A percentile compares a stretch with the other conserved stretches of the same genome.
Conservation (phyloP, 2,797 vertebrate species). For the Pristis pectinata region DNA sequence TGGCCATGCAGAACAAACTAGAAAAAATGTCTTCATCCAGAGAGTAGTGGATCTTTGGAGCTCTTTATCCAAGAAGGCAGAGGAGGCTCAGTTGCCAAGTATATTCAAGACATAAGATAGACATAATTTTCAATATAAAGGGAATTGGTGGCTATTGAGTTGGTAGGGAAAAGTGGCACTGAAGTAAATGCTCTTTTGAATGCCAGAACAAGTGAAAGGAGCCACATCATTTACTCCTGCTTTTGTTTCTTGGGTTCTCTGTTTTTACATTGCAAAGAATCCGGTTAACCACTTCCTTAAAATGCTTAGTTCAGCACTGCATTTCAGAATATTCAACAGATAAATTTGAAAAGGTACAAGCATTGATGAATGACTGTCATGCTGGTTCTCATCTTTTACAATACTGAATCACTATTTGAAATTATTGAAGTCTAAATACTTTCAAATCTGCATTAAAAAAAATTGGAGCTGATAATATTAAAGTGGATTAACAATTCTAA, state of each 20-base stretch:
- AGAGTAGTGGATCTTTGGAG: too few species aligned
- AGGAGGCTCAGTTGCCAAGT: too few species aligned
- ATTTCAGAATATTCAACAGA: background rate
- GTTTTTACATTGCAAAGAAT: background rate
- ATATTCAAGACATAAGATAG: too few species aligned
- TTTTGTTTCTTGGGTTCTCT: background rate
- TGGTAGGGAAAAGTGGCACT: too few species aligned
- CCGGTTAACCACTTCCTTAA: background rate
- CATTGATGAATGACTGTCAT: background rate
- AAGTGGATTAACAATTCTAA: background rate
- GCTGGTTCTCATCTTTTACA: background rate
- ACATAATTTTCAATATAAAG: too few species aligned
- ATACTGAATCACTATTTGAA: background rate
- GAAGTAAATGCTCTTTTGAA: too few species aligned
- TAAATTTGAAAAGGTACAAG: background rate
- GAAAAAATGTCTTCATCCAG: too few species aligned
- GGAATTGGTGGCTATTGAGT: too few species aligned
- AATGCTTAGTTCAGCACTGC: background rate
- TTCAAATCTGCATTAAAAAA: background rate
- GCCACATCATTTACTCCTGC: too few species aligned
- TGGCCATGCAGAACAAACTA: too few species aligned
- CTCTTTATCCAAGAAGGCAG: too few species aligned
- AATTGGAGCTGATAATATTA: background rate
- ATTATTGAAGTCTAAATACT: background rate
- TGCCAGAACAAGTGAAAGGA: too few species aligned